Conservation (phyloP, 2,113 vertebrate species). For the Platichthys stellatus region DNA sequence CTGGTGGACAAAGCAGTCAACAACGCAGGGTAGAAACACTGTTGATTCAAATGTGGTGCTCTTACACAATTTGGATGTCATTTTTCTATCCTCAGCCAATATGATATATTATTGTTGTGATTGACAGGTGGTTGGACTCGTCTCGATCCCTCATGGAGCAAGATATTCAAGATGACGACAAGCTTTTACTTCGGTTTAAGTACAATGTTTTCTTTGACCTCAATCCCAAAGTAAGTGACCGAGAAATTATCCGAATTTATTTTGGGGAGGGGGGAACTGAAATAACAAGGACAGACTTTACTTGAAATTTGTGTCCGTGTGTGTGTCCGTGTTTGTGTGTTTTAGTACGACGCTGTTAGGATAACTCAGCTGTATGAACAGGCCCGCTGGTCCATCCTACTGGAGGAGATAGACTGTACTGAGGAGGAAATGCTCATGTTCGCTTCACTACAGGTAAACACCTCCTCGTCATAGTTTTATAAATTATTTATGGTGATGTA, state of each 20-base stretch:
- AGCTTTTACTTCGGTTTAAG: constrained; percentile 93
- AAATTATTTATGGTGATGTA: not conserved
- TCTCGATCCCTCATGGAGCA: constrained; percentile 98
- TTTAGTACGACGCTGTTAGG: constrained; percentile 92
- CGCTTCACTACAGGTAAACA: constrained; percentile 91
- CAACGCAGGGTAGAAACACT: constrained; percentile 86
- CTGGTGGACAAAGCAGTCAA: constrained; percentile 91
- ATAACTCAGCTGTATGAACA: constrained; percentile 98
- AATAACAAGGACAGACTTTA: not conserved
- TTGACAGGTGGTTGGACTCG: constrained; percentile 94
- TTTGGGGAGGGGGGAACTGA: not conserved
- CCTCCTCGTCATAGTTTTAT: not conserved
- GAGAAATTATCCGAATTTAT: not conserved
- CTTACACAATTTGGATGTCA: not conserved
- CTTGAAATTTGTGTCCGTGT: not conserved
- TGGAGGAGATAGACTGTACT: constrained; percentile 97
- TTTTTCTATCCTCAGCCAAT: constrained; percentile 3
- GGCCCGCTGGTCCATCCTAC: constrained; percentile 93
- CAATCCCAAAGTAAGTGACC: constrained; percentile 91
- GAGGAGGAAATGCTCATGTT: constrained; percentile 99
- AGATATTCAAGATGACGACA: constrained; percentile 89
- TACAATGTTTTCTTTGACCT: constrained; percentile 98
- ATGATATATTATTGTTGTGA: constrained; percentile 13
- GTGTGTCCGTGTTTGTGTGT: constrained; percentile 31
- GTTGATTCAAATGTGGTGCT: not conserved